Base-by-base conservation (phyloP, 2,113 vertebrate species). In the Puma concolor region DNA sequence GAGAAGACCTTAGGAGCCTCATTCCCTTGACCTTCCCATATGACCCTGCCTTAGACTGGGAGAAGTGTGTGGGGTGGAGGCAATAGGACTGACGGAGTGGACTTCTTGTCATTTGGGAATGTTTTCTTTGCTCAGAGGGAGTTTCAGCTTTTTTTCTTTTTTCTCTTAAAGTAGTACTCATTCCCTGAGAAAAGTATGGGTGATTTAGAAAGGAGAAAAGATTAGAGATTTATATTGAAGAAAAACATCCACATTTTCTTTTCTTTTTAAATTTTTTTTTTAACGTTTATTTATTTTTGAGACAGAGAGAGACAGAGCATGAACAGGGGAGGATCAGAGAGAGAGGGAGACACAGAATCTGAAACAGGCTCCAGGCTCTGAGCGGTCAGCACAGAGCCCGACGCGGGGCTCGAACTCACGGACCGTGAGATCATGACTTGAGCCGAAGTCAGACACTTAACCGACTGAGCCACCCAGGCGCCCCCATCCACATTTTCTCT, bases 171-270 rank as follows among this genome's bases (percentile, higher is more conserved):
- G 77, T 88, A 76, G 50, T 92, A 52, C 1, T 81, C 38, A 85
- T 74, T 95, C 25, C 84, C 54, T 93, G 16, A 84, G 88, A 87
- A 90, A 93, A 90, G 54, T 52, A 60, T 81, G 71, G 21, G 91
- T 25, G 88, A 36, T 80, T 96, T 93, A 95, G n/a, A 94, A 87
- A 92, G n/a, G 71, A 88, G 31, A 84, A 81, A 92, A 84, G 50
- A 94, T 27, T 76, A 15, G 84, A 80, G 71, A 91, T 93, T 80
- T 88, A 48, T 2, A 60, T 44, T 63, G 44, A 97, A 92, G 38
- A 36, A 90, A 95, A 95, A 66, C 11, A 74, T 80, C 8, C 15
- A 11, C 57, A 60, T 92, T 96, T 97, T 95, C 71, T 97, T 36
- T 36, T 36, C 2, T 36, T 36, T 36, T 36, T 36, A 36, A 36